These are phyloP conservation scores for Taenaris catops DNA, from an alignment of 2,888 invertebrate genomes.

Conservation along the genomic window DNA sequence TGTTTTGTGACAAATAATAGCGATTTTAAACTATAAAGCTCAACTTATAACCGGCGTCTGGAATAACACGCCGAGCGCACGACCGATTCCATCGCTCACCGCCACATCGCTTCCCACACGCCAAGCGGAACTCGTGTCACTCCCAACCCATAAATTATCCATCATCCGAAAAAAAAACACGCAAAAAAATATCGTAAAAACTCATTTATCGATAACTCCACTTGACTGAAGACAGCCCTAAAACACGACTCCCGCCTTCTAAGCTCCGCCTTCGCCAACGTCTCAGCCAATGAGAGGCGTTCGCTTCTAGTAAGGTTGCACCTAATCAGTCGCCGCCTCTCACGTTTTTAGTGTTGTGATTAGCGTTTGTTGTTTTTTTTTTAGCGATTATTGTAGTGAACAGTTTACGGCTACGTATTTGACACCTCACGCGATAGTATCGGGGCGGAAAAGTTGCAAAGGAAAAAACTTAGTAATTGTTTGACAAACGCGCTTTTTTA, in stretches of 20 bases:
- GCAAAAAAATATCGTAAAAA: conserved; percentile 47
- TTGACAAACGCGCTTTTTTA: conserved; percentile 6
- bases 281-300: conserved; percentile 48
- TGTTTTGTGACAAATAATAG: too few species aligned
- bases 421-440: conserved; percentile 60
- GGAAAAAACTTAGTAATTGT: conserved; percentile 10
- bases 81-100: conserved; percentile 40
- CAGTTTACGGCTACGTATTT: conserved; percentile 52
- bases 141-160: conserved; percentile 63
- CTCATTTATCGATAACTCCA: conserved; percentile 63
- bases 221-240: conserved; percentile 58
- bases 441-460: conserved; percentile 24
- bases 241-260: conserved; percentile 40
- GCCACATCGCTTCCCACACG: conserved; percentile 34
- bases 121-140: conserved; percentile 54
- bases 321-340: conserved; percentile 45
- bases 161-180: conserved; percentile 42
- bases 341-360: conserved; percentile 65
- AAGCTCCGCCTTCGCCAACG: conserved; percentile 49
- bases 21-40: too few species aligned
- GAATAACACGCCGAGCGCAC: too few species aligned
- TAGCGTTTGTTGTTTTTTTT: conserved; percentile 58
- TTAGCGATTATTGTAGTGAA: conserved; percentile 37
- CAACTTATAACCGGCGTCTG: too few species aligned
- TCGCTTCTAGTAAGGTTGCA: conserved; percentile 41